These are phyloP conservation scores for Crossoptilon crossoptilon DNA, from an alignment of 2,797 vertebrate species.

Conservation along the genomic window DNA sequence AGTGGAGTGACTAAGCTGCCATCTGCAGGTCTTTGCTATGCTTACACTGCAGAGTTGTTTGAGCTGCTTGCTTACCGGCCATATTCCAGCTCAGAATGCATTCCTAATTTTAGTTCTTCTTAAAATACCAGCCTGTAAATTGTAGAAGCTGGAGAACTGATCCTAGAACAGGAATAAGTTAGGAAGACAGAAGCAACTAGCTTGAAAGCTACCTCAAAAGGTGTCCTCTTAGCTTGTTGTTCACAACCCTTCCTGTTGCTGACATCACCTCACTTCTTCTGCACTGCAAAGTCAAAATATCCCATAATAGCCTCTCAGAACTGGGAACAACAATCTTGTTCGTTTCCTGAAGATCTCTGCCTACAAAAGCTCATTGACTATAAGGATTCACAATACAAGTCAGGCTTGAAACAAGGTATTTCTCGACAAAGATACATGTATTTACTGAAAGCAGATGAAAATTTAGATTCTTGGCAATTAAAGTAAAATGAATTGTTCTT, in stretches of 20 bases:
- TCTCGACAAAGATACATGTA: neutral
- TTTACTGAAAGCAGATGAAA: conserved; percentile 33
- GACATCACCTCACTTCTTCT: neutral
- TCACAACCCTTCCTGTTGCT: neutral
- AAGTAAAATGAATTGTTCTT: neutral
- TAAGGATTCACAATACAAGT: neutral
- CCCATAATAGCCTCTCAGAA: neutral
- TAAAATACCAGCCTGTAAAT: neutral
- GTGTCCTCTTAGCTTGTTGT: neutral
- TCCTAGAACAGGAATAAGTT: neutral
- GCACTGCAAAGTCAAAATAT: neutral
- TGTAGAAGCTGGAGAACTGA: neutral
- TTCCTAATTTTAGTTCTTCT: neutral
- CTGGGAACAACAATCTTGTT: neutral
- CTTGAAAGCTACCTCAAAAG: neutral
- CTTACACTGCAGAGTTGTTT: neutral
- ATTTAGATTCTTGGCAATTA: conserved; percentile 23
- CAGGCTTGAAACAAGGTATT: neutral
- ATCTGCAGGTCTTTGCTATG: neutral
- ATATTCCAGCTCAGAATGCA: neutral
- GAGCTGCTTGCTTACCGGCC: neutral
- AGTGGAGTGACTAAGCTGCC: neutral
- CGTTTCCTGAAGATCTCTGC: rapidly evolving
- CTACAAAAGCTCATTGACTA: neutral
- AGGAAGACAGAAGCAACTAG: neutral